Percentiles rank a stretch among this genome's conserved stretches.
Evolutionary conservation across 2,113 vertebrate species (phyloP).

Genomic region (Myrmecobius fasciatus): DNA sequence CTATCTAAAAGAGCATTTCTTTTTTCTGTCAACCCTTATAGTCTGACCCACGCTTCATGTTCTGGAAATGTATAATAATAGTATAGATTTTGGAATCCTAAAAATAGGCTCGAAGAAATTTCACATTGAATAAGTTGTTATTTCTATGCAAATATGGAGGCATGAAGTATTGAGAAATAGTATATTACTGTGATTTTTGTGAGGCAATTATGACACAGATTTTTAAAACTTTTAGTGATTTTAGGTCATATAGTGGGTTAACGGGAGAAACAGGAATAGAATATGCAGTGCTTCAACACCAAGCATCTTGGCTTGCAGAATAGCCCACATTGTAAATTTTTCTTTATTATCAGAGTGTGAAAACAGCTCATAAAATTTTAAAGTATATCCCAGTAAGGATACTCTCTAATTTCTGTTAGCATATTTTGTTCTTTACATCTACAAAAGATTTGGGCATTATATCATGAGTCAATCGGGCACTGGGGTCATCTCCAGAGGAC

Average conservation of each 20-base stretch:
- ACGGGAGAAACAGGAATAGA: neutral
- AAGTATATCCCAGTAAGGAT: neutral
- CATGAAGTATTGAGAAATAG: neutral
- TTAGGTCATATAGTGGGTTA: neutral
- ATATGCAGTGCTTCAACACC: neutral
- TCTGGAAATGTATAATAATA: neutral
- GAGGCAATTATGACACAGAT: neutral
- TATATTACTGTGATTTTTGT: neutral
- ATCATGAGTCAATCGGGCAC: constrained; percentile 52
- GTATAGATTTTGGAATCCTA: neutral
- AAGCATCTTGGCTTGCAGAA: accelerated
- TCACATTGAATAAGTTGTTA: neutral
- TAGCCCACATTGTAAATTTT: neutral
- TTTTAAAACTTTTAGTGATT: neutral
- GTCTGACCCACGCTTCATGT: neutral
- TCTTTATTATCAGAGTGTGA: neutral
- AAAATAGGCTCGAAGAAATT: neutral
- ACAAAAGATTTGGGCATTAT: constrained; percentile 3
- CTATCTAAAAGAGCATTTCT: neutral
- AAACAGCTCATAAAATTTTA: neutral
- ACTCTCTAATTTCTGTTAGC: neutral
- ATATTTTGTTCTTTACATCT: neutral
- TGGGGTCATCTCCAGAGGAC: neutral
- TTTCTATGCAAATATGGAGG: neutral
- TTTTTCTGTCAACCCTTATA: neutral